Conservation (phyloP, 1,140 invertebrate species). For the Trissolcus basalis region DNA sequence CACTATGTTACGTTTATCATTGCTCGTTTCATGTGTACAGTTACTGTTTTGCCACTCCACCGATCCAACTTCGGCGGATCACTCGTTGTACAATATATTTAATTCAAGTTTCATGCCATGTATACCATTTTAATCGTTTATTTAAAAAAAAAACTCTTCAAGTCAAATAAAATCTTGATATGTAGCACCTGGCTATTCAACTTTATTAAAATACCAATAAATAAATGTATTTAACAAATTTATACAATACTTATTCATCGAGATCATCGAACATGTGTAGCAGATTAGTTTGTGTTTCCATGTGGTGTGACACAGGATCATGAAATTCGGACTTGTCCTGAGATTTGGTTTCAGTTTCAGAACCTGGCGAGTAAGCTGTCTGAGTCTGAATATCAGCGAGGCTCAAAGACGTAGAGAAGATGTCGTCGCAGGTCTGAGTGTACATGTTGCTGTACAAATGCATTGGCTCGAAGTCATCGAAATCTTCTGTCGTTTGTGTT, state of each 20-base stretch:
- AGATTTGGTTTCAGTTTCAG: slow-evolving; percentile 73
- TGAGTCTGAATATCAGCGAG: slow-evolving; percentile 80
- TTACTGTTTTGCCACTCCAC: too few species aligned
- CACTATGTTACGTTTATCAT: too few species aligned
- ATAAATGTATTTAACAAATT: not conserved
- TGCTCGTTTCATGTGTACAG: too few species aligned
- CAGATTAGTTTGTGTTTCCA: slow-evolving; percentile 75
- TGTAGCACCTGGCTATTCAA: too few species aligned
- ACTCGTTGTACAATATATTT: not conserved
- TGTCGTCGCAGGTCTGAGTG: slow-evolving; percentile 80
- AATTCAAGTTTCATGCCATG: slow-evolving; percentile 16
- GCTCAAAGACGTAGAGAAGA: slow-evolving; percentile 75
- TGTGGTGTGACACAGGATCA: slow-evolving; percentile 63
- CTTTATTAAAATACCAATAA: not conserved
- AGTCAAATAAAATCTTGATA: slow-evolving; percentile 2
- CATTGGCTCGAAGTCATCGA: slow-evolving; percentile 73
- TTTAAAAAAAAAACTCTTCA: slow-evolving; percentile 22
- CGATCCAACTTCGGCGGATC: too few species aligned
- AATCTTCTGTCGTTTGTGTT: slow-evolving; percentile 75
- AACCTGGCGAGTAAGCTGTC: slow-evolving; percentile 74
- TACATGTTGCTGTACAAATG: slow-evolving; percentile 77
- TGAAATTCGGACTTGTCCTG: slow-evolving; percentile 57
- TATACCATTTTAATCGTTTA: slow-evolving; percentile 28
- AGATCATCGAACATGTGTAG: slow-evolving; percentile 71
- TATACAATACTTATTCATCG: slow-evolving; percentile 7